These are phyloP conservation scores for Ichneumoninae sp. DNA, from an alignment of 2,888 invertebrate species.

Conservation along the genomic window DNA sequence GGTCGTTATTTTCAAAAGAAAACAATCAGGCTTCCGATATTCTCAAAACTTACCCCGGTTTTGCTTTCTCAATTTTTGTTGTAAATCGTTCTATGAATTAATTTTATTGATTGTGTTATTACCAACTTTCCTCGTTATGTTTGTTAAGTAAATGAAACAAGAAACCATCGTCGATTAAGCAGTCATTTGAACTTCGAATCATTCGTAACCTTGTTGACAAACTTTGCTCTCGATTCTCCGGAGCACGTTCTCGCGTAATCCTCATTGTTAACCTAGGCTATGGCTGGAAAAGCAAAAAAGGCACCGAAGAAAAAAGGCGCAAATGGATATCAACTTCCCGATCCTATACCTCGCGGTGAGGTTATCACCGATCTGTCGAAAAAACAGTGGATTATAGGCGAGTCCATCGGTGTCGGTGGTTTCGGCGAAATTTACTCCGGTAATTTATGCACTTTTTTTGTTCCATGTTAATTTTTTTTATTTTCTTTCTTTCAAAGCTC, in stretches of 20 bases:
- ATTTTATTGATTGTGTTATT: not conserved
- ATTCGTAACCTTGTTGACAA: not conserved
- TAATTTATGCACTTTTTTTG: conserved; percentile 85
- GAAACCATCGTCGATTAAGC: not conserved
- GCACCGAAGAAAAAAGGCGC: conserved; percentile 78
- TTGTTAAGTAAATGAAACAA: not conserved
- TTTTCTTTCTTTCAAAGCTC: not conserved
- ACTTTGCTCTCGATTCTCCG: not conserved
- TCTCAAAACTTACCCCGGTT: not conserved
- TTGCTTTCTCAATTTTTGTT: not conserved
- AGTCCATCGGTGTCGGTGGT: conserved; percentile 95
- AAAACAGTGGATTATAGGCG: conserved; percentile 93
- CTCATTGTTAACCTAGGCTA: conserved; percentile 42
- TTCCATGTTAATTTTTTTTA: not conserved
- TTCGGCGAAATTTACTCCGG: conserved; percentile 97
- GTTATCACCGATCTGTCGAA: conserved; percentile 91
- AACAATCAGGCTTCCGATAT: not conserved
- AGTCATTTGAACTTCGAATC: not conserved
- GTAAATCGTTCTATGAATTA: not conserved
- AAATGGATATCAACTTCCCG: conserved; percentile 87
- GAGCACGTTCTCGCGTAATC: not conserved
- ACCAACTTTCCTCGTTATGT: not conserved
- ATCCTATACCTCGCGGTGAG: conserved; percentile 90
- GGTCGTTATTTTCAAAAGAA: not conserved
- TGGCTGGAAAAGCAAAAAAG: conserved; percentile 62